These are phyloP conservation scores for Lasius fuliginosus DNA, from an alignment of 2,888 invertebrate species.

Conservation along the genomic window DNA sequence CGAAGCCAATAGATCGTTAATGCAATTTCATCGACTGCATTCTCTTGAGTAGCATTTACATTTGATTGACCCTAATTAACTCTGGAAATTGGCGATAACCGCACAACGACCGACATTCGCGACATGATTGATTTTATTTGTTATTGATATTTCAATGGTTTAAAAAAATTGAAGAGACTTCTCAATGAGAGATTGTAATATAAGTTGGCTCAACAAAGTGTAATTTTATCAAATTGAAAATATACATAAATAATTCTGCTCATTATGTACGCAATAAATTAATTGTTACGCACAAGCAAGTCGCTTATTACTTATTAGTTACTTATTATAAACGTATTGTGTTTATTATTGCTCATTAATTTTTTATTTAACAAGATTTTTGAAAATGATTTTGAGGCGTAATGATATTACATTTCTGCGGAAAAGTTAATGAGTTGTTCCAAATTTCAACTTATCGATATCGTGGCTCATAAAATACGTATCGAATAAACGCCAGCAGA, in stretches of 20 bases:
- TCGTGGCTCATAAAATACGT: not conserved
- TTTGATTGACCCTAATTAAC: constrained; percentile 59
- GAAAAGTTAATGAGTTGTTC: not conserved
- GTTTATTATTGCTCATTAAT: not conserved
- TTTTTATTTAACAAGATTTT: constrained; percentile 12
- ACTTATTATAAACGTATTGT: not conserved
- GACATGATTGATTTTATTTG: constrained; percentile 23
- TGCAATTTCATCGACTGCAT: constrained; percentile 48
- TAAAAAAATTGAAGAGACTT: not conserved
- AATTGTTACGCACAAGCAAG: not conserved
- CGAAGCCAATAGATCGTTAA: constrained; percentile 50
- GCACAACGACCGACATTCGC: not conserved
- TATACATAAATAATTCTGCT: constrained; percentile 26
- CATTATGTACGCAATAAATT: not conserved
- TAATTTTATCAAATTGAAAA: not conserved
- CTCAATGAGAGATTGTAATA: not conserved
- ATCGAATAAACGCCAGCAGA: constrained; percentile 24
- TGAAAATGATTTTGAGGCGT: not conserved
- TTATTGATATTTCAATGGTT: constrained; percentile 8
- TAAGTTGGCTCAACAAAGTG: not conserved
- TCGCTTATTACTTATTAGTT: not conserved
- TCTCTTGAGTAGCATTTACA: constrained; percentile 57
- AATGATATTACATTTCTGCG: not conserved
- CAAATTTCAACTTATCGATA: constrained; percentile 22
- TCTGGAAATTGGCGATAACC: constrained; percentile 26